Percentiles rank a stretch among this genome's conserved stretches.
Evolutionary conservation across 1,140 invertebrate genomes (phyloP).

Genomic region (Bathynomus jamesi): DNA sequence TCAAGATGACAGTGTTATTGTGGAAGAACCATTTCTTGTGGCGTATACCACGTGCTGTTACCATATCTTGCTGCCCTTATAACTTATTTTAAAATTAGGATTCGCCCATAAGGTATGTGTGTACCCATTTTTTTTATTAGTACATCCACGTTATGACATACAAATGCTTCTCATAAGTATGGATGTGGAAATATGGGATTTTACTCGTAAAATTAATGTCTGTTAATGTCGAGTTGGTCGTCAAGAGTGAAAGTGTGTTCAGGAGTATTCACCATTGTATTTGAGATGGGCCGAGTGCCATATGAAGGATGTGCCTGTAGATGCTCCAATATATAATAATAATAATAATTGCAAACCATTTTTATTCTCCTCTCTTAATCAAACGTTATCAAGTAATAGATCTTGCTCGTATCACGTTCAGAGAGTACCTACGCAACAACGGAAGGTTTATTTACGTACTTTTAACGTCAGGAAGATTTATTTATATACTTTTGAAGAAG

Average conservation of each 20-base stretch:
- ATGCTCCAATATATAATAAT: slow-evolving; percentile 1
- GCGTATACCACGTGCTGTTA: neutral
- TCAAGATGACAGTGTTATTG: slow-evolving; percentile 11
- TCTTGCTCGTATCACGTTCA: too few relatives aligned
- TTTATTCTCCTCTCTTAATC: too few relatives aligned
- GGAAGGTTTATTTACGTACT: too few relatives aligned
- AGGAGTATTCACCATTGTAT: neutral
- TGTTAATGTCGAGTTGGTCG: neutral
- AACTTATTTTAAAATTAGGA: neutral
- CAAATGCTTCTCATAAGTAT: neutral
- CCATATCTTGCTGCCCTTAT: slow-evolving; percentile 1
- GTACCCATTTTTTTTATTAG: neutral
- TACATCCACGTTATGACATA: neutral
- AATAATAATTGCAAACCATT: too few relatives aligned
- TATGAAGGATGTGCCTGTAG: neutral
- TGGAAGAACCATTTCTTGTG: neutral
- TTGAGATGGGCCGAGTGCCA: neutral
- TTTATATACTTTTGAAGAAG: too few relatives aligned
- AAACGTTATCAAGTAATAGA: too few relatives aligned
- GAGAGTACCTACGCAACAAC: too few relatives aligned
- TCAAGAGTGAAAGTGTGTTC: neutral
- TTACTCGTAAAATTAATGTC: too few relatives aligned
- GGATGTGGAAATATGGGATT: neutral
- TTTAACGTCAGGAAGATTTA: too few relatives aligned
- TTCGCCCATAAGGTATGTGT: neutral